These are phyloP conservation scores for Nasonovia ribisnigri DNA, from an alignment of 2,888 invertebrate species.

Conservation along the genomic window DNA sequence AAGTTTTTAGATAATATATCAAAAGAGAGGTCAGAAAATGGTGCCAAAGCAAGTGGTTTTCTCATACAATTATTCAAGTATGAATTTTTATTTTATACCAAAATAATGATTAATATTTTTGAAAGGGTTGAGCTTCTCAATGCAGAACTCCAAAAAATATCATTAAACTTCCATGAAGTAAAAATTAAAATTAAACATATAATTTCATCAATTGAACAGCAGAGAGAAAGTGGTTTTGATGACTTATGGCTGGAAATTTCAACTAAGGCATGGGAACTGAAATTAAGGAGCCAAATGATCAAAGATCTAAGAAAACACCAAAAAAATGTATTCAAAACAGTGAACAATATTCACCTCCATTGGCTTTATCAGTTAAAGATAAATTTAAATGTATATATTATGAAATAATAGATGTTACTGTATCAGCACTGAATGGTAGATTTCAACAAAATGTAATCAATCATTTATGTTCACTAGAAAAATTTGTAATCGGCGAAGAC, in stretches of 20 bases:
- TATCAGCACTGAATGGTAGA: too few relatives aligned
- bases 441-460: too few relatives aligned
- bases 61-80: too few relatives aligned
- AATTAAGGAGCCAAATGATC: not conserved
- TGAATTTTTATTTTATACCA: not conserved
- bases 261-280: not conserved
- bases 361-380: too few relatives aligned
- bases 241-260: slow-evolving; percentile 5
- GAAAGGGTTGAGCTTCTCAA: slow-evolving; percentile 16
- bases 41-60: too few relatives aligned
- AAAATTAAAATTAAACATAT: slow-evolving; percentile 1
- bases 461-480: not conserved
- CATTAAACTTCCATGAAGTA: not conserved
- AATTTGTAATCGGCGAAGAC: slow-evolving; percentile 1
- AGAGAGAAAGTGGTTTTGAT: not conserved
- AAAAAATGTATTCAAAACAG: not conserved
- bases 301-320: not conserved
- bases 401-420: too few relatives aligned
- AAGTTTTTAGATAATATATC: too few relatives aligned
- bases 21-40: too few relatives aligned
- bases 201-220: not conserved
- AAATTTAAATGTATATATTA: too few relatives aligned
- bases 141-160: not conserved
- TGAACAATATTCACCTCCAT: not conserved
- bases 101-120: slow-evolving; percentile 5